Evolutionary conservation across 1,140 invertebrate genomes (phyloP), one percentile per base, ranked within the genome.

Genomic region (Ips nitidus): DNA sequence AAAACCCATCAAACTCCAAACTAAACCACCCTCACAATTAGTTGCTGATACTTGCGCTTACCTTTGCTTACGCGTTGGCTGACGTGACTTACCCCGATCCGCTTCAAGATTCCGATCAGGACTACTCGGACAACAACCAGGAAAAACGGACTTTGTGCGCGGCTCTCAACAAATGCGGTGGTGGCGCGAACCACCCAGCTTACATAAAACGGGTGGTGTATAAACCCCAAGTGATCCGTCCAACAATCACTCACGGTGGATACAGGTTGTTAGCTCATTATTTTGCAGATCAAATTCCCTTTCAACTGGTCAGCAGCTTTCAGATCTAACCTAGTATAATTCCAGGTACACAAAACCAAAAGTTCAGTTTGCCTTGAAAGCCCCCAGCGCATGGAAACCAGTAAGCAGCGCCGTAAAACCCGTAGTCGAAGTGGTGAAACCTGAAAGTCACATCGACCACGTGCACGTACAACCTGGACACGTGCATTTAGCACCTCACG

Each of bases 81-180:
- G 52, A 55, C 36, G 1, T 38, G 1, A 36, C 37, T 2, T 40
- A 78, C 6, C 22, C 22, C 22, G 69, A 79, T 61, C 78, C 78
- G n/a, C 41, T 77, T n/a, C 70, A 73, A 37, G 73, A 77, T 8
- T 43, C 72, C 41, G 64, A 76, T 47, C 67, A 73, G 40, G 74
- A 75, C 40, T 37, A 64, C 36, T 52, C 61, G 6, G 47, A 43
- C 1, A 79, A 75, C 57, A 73, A 75, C 47, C 78, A 78, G 57
- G 77, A 76, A 38, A 79, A 79, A 74, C 69, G 78, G 52, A 78
- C 77, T 2, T 71, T 79, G 53, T 78, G 77, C 8, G 42, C 66
- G 5, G 52, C 58, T 6, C n/a, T 56, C 1, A 64, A 69, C 37
- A 71, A 73, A n/a, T 73, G 75, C 62, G 73, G 63, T 36, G 71